Base-by-base conservation (phyloP, 1,140 invertebrate species). In the Bombus cullumanus region DNA sequence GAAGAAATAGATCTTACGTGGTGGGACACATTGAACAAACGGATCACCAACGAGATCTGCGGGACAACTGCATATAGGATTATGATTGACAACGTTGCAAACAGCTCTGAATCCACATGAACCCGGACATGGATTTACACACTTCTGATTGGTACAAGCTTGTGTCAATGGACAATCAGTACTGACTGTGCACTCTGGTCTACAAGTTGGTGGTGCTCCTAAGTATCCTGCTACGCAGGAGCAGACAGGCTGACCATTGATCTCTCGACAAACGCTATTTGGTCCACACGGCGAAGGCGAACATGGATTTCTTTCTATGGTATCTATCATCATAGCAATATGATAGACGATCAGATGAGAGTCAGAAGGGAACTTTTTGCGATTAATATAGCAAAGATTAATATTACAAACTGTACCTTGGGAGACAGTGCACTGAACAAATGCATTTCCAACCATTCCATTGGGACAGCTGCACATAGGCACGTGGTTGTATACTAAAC, bases 61-160 rank as follows among this genome's bases (percentile, higher is more conserved):
- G 43, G 96, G 95, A 94, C 97, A 98, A 81, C 96, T 96, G 94
- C 97, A 98, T 71, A 97, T 96, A 1, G 97, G 97, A 94, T 97
- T 97, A 89, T 98, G 97, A 93, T 97, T 97, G 15, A 97, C 96
- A 53, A 97, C 96, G 93, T 96, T 95, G 92, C 97, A 98, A 83
- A 96, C 94, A 3, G 97, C 96, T 13, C 57, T 80, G 57, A 92
- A 88, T n/a, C 96, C 96, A 91, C 96, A 97, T 22, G 94, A 91
- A 72, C 95, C 96, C 3, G 95, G 94, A 83, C 96, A 96, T 43
- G 96, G 96, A 87, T 96, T 94, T 76, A 89, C 87, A 87, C 96
- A 96, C 78, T 94, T 95, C 84, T 95, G 94, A 83, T 94, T 94
- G n/a, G 95, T 94, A 81, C 96, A 96, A 39, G 96, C 96, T 88